Conservation (phyloP, 2,797 vertebrate species). For the Parauchenoglanis ngamensis region DNA sequence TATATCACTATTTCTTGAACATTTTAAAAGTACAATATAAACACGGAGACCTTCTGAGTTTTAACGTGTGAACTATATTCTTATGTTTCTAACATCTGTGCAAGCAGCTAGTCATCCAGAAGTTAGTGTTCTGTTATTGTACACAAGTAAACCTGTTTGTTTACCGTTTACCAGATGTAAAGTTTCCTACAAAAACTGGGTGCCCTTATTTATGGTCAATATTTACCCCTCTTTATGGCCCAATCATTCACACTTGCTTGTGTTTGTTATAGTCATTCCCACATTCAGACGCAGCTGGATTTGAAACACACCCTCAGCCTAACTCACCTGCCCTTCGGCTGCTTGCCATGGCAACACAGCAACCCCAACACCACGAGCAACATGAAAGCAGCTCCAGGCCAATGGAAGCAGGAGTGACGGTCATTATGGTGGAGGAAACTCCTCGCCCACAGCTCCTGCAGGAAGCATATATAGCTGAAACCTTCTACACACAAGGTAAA, state of each 20-base stretch:
- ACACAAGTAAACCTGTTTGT: not conserved
- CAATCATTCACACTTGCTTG: not conserved
- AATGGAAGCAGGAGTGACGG: constrained; percentile 95
- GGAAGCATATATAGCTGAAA: not conserved
- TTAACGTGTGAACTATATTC: not conserved
- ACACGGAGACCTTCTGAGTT: not conserved
- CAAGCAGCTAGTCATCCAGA: not conserved
- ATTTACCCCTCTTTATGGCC: not conserved
- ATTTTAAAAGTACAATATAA: not conserved
- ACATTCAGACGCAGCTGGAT: not conserved
- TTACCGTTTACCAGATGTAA: not conserved
- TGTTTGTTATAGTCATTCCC: not conserved
- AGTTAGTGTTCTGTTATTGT: not conserved
- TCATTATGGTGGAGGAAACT: constrained; percentile 93
- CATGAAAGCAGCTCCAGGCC: constrained; percentile 91
- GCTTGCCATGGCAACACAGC: constrained; percentile 87
- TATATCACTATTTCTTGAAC: not conserved
- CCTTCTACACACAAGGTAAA: not conserved
- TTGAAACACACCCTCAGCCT: not conserved
- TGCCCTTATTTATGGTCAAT: not conserved
- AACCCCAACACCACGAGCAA: constrained; percentile 86
- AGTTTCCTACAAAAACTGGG: not conserved
- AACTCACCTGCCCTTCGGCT: constrained; percentile 89
- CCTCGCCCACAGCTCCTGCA: constrained; percentile 83
- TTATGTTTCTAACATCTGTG: not conserved